Percentiles rank a stretch among this genome's conserved stretches.
These are phyloP conservation scores for Patella caerulea DNA, from an alignment of 2,888 invertebrate genomes.

Conservation along the genomic window DNA sequence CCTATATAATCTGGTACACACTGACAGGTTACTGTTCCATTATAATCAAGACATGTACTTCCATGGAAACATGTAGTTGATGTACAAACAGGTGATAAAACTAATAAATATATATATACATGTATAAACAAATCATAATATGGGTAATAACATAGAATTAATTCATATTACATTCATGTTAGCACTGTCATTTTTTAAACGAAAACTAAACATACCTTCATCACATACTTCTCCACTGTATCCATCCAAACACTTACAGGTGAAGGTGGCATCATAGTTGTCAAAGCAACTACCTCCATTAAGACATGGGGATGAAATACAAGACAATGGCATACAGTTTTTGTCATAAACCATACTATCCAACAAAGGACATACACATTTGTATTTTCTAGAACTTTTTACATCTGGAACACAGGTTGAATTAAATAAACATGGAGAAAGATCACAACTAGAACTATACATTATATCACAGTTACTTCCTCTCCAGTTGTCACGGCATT, in stretches of 20 bases:
- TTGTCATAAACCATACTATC: not conserved
- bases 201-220: not conserved
- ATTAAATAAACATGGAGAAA: conserved; percentile 25
- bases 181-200: not conserved
- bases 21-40: conserved; percentile 17
- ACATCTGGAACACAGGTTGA: conserved; percentile 19
- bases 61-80: conserved; percentile 20
- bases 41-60: conserved; percentile 16
- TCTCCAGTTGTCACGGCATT: not conserved
- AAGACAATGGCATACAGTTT: conserved; percentile 1
- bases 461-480: conserved; percentile 1
- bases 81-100: no score
- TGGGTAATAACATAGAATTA: no score
- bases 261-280: not conserved
- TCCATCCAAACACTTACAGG: not conserved
- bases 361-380: not conserved
- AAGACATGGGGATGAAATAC: conserved; percentile 21
- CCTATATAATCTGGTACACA: conserved; percentile 21
- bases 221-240: not conserved
- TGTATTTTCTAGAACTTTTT: not conserved
- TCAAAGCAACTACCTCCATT: conserved; percentile 10
- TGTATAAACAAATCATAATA: no score
- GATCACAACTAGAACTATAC: conserved; percentile 16
- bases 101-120: no score
- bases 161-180: not conserved